A percentile compares a stretch with the other conserved stretches of the same genome.
phyloP scores from a whole-genome alignment of 2,888 invertebrate species.

The Unio pictorum region DNA sequence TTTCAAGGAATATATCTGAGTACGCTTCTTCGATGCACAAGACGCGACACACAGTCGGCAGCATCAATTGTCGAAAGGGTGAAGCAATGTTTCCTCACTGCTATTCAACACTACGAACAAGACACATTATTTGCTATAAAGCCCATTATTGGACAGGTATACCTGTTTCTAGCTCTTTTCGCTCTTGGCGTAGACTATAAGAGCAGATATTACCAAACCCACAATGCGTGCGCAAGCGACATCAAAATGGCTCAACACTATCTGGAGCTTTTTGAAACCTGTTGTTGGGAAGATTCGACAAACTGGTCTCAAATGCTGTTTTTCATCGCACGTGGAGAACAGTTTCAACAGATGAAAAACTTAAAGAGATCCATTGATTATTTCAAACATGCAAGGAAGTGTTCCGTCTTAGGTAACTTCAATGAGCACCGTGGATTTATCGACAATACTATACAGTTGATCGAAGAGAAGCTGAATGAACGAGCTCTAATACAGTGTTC shows the following conservation, averaged over 20 bases:
- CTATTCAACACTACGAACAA: constrained; percentile 7
- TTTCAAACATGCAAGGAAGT: not conserved
- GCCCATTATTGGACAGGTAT: constrained; percentile 11
- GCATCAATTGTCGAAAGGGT: constrained; percentile 4
- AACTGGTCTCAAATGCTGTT: constrained; percentile 13
- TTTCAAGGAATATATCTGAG: constrained; percentile 8
- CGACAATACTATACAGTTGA: not conserved
- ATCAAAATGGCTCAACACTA: constrained; percentile 3
- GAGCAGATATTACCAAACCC: not conserved
- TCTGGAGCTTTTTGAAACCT: constrained; percentile 8
- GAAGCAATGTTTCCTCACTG: constrained; percentile 8
- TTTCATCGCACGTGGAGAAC: constrained; percentile 7
- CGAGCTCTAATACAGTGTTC: not conserved
- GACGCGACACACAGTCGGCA: constrained; percentile 1
- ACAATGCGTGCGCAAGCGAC: not conserved
- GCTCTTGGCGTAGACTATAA: constrained; percentile 6
- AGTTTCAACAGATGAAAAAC: constrained; percentile 4
- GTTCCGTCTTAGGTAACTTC: constrained; percentile 6
- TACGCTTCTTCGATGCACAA: not conserved
- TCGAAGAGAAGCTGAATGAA: not conserved
- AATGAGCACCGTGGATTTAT: constrained; percentile 1
- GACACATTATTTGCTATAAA: constrained; percentile 8
- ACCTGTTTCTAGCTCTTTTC: constrained; percentile 9
- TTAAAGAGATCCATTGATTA: constrained; percentile 3
- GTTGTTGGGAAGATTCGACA: constrained; percentile 8